A percentile compares a stretch with the other conserved stretches of the same genome.
Evolutionary conservation across 2,888 invertebrate genomes (phyloP).

Genomic region (Deilephila porcellus): DNA sequence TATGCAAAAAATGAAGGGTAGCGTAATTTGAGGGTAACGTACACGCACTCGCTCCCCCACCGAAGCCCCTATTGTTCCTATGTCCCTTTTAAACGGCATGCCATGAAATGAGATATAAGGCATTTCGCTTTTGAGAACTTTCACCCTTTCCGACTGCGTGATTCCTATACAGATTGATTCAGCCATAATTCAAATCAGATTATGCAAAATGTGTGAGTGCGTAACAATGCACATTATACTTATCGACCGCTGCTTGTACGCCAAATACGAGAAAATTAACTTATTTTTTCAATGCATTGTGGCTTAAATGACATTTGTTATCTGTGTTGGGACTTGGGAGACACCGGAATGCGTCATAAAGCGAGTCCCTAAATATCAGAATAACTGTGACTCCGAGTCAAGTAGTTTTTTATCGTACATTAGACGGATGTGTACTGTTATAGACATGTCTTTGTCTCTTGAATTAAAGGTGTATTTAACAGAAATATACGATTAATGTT

Average conservation of each 20-base stretch:
- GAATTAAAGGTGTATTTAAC: too few species aligned
- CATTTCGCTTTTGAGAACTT: not conserved
- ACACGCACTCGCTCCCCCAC: not conserved
- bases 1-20: conserved; percentile 1
- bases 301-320: too few species aligned
- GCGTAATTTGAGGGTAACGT: conserved; percentile 11
- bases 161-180: not conserved
- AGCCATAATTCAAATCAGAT: not conserved
- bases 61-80: not conserved
- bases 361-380: too few species aligned
- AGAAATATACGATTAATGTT: too few species aligned
- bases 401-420: too few species aligned
- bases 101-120: not conserved
- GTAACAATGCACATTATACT: not conserved
- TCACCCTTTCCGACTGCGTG: not conserved
- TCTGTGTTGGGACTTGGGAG: too few species aligned
- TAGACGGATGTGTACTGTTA: too few species aligned
- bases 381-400: too few species aligned
- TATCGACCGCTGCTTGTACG: not conserved
- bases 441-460: too few species aligned
- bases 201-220: not conserved
- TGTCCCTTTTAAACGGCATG: not conserved
- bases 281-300: too few species aligned
- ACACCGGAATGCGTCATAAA: too few species aligned
- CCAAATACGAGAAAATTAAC: too few species aligned